Conservation (phyloP, 2,113 vertebrate genomes). For the Grammomys dolichurus region DNA sequence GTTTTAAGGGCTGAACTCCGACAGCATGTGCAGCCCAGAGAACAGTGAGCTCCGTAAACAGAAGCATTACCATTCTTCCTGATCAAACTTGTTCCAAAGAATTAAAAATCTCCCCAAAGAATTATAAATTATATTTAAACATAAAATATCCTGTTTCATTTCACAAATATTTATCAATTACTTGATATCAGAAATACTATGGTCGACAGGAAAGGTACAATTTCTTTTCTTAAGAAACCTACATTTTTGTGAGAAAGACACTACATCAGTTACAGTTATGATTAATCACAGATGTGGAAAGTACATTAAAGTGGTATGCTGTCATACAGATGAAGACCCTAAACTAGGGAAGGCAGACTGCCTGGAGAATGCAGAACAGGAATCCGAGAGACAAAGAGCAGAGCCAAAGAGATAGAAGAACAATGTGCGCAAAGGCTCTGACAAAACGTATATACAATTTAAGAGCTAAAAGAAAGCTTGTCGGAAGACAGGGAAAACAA, state of each 20-base stretch:
- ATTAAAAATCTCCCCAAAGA: constrained; percentile 22
- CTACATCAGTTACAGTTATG: not conserved
- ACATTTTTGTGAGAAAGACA: not conserved
- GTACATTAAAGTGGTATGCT: not conserved
- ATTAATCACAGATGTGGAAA: not conserved
- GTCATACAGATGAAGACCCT: not conserved
- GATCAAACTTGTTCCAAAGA: constrained; percentile 43
- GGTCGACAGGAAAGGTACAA: not conserved
- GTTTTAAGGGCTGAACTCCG: not conserved
- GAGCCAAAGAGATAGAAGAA: not conserved
- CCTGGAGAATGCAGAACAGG: not conserved
- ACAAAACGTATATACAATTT: not conserved
- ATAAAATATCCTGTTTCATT: constrained; percentile 36
- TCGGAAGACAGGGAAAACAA: not conserved
- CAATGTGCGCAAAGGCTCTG: not conserved
- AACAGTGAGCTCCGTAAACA: not conserved
- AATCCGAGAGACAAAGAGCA: not conserved
- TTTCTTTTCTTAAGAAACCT: not conserved
- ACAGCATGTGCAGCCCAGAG: not conserved
- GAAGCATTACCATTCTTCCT: not conserved
- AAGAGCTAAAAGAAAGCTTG: not conserved
- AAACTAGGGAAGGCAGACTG: not conserved
- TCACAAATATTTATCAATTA: constrained; percentile 53
- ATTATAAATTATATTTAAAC: constrained; percentile 45
- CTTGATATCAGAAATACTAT: not conserved